Percentiles rank a stretch among this genome's conserved stretches.
Evolutionary conservation across 2,888 invertebrate genomes (phyloP).

Genomic region (Netelia virgata): DNA sequence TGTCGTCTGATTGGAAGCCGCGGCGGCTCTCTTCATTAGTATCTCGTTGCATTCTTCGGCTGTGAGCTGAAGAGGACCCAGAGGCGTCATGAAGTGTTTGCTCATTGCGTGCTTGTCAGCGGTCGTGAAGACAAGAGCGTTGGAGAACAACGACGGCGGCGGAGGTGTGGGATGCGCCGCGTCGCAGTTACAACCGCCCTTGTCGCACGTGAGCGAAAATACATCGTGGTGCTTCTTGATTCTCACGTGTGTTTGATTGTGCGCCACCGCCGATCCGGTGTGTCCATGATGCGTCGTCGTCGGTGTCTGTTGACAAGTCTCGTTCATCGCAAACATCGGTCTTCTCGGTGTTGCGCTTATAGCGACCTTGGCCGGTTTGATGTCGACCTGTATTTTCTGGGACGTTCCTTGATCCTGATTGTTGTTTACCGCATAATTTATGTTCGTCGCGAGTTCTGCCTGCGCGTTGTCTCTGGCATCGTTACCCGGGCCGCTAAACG

Average conservation of each 20-base stretch:
- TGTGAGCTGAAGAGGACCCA: slow-evolving; percentile 90
- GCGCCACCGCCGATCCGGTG: slow-evolving; percentile 73
- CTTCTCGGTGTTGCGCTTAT: slow-evolving; percentile 80
- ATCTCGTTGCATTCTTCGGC: slow-evolving; percentile 93
- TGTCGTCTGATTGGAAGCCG: slow-evolving; percentile 86
- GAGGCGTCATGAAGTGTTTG: slow-evolving; percentile 90
- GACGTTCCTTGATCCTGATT: slow-evolving; percentile 83
- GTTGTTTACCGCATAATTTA: slow-evolving; percentile 83
- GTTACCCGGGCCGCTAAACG: slow-evolving; percentile 82
- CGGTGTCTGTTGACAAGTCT: slow-evolving; percentile 82
- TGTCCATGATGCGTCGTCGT: slow-evolving; percentile 79
- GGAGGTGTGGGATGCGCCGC: slow-evolving; percentile 80
- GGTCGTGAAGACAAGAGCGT: slow-evolving; percentile 83
- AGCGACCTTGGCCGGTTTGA: slow-evolving; percentile 82
- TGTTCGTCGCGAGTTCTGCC: slow-evolving; percentile 81
- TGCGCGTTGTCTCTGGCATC: slow-evolving; percentile 82
- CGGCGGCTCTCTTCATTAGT: slow-evolving; percentile 91
- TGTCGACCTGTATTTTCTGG: slow-evolving; percentile 83
- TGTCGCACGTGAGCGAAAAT: slow-evolving; percentile 83
- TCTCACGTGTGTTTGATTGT: slow-evolving; percentile 84
- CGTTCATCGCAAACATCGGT: slow-evolving; percentile 83
- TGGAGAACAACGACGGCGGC: slow-evolving; percentile 82
- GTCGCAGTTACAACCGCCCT: slow-evolving; percentile 84
- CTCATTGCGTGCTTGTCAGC: slow-evolving; percentile 84
- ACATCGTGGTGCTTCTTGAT: slow-evolving; percentile 83